Conservation (phyloP, 2,797 vertebrate genomes). For the Eospalax fontanierii region DNA sequence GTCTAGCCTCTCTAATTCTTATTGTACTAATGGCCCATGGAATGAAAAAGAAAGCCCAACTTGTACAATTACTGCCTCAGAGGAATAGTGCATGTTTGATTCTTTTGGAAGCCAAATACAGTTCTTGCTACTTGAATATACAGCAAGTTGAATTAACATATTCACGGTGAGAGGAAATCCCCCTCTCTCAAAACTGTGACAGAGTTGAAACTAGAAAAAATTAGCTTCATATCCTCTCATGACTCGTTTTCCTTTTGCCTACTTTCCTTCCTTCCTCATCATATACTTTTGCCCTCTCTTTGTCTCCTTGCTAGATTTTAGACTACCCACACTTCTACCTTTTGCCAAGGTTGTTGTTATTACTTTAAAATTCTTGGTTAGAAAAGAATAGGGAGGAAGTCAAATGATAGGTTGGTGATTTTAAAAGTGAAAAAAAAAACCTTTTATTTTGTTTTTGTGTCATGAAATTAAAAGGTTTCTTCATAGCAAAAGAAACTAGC, state of each 20-base stretch:
- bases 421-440: neutral
- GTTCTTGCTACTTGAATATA: neutral
- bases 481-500: too few species aligned
- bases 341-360: neutral
- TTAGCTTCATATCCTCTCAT: neutral
- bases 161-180: too few species aligned
- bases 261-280: neutral
- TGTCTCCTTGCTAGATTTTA: neutral
- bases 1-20: neutral
- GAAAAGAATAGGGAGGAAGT: constrained; percentile 1
- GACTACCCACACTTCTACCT: neutral
- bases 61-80: neutral
- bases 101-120: neutral
- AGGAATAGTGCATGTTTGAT: neutral
- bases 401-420: constrained; percentile 29
- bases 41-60: neutral
- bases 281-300: neutral
- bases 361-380: neutral
- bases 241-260: neutral
- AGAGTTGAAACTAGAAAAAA: too few species aligned
- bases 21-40: neutral
- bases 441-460: neutral
- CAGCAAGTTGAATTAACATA: neutral
- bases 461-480: neutral
- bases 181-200: too few species aligned